These are phyloP conservation scores for Campopleginae sp. DNA, from an alignment of 2,888 invertebrate species.

Conservation along the genomic window DNA sequence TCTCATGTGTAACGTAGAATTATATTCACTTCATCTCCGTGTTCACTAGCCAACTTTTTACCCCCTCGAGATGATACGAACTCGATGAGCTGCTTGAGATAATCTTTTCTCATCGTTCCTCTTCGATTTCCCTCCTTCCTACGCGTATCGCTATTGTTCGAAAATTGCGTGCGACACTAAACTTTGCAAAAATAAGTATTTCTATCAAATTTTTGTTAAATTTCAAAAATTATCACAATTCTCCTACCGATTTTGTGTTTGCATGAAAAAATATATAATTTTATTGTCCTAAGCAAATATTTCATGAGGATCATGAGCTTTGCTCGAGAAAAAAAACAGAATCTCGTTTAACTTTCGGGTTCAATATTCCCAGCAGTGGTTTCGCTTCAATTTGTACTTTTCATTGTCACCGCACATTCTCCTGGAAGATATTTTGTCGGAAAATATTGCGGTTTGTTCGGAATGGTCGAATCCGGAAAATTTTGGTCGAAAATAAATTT, in stretches of 20 bases:
- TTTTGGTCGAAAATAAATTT: slow-evolving; percentile 68
- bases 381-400: not conserved
- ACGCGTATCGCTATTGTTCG: not conserved
- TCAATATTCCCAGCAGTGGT: not conserved
- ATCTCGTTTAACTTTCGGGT: not conserved
- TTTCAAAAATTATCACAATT: too few species aligned
- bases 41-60: slow-evolving; percentile 33
- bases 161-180: not conserved
- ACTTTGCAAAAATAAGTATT: too few species aligned
- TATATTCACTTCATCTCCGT: slow-evolving; percentile 73
- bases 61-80: not conserved
- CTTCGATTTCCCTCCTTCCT: not conserved
- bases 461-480: slow-evolving; percentile 60
- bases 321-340: too few species aligned
- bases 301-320: too few species aligned
- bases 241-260: too few species aligned
- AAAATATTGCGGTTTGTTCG: slow-evolving; percentile 1
- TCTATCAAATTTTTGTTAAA: too few species aligned
- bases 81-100: not conserved
- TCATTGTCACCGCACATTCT: not conserved
- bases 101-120: not conserved
- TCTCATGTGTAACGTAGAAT: slow-evolving; percentile 73
- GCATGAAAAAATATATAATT: too few species aligned
- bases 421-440: not conserved
- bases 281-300: too few species aligned